These are phyloP conservation scores for Pristionchus entomophagus DNA, from an alignment of 2,888 invertebrate genomes.

Conservation along the genomic window DNA sequence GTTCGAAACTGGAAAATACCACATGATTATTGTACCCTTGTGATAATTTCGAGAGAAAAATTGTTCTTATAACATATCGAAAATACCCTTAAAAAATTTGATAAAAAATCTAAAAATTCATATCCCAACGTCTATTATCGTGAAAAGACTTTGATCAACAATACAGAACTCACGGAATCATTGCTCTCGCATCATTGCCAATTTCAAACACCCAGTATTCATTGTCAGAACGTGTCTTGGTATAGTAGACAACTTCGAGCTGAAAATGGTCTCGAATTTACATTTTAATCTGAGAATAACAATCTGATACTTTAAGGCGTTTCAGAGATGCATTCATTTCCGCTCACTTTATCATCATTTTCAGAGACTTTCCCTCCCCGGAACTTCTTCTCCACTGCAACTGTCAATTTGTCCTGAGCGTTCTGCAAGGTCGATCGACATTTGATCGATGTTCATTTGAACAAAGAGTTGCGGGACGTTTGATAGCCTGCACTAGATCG, in stretches of 20 bases:
- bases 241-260: constrained; percentile 14
- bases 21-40: no score
- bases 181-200: background rate
- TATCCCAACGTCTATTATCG: no score
- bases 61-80: no score
- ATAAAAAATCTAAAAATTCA: no score
- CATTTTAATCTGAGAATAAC: background rate
- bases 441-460: background rate
- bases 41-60: no score
- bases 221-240: background rate
- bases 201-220: constrained; percentile 15
- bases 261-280: background rate
- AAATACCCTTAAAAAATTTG: no score
- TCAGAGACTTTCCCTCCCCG: background rate
- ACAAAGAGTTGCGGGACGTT: no score
- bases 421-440: background rate
- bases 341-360: background rate
- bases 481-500: no score
- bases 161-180: background rate
- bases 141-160: no score
- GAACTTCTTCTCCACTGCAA: background rate
- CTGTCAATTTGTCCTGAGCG: background rate
- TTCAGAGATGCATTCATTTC: background rate
- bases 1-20: background rate
- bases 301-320: no score